Percentiles rank a stretch among this genome's conserved stretches.
These are phyloP conservation scores for Dromaius novaehollandiae DNA, from an alignment of 2,113 vertebrate genomes.

Conservation along the genomic window DNA sequence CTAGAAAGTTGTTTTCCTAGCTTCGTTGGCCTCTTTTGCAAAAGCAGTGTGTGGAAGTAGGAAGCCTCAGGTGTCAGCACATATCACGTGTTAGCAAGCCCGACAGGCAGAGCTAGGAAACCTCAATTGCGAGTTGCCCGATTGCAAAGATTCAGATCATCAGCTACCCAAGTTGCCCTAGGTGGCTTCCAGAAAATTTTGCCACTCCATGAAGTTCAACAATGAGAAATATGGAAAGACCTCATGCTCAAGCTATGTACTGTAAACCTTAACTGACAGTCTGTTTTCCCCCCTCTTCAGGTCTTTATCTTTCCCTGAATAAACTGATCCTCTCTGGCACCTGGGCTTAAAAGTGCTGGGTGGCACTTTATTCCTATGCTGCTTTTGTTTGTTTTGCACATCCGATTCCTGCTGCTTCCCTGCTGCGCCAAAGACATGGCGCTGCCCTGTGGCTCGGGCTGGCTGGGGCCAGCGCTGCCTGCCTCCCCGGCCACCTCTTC, in stretches of 20 bases:
- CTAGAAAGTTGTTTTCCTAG: neutral
- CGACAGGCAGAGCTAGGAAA: neutral
- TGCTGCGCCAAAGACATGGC: rapidly evolving
- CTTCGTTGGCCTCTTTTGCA: neutral
- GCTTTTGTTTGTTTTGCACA: neutral
- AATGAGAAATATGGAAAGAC: neutral
- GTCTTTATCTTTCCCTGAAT: neutral
- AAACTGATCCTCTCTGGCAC: neutral
- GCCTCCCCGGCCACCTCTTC: neutral
- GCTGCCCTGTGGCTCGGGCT: neutral
- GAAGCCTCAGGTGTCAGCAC: neutral
- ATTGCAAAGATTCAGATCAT: neutral
- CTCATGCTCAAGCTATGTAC: neutral
- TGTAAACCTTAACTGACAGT: neutral
- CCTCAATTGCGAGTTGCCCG: rapidly evolving
- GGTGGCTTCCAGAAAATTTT: neutral
- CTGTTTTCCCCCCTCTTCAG: neutral
- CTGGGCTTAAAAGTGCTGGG: neutral
- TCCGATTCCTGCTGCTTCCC: neutral
- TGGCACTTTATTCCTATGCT: neutral
- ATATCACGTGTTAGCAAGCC: rapidly evolving
- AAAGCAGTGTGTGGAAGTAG: rapidly evolving
- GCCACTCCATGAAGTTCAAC: neutral
- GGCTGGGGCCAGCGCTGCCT: neutral
- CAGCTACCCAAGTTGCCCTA: rapidly evolving